Evolutionary conservation across 2,113 vertebrate species (phyloP).

Genomic region (Phrynosoma blainvillii): DNA sequence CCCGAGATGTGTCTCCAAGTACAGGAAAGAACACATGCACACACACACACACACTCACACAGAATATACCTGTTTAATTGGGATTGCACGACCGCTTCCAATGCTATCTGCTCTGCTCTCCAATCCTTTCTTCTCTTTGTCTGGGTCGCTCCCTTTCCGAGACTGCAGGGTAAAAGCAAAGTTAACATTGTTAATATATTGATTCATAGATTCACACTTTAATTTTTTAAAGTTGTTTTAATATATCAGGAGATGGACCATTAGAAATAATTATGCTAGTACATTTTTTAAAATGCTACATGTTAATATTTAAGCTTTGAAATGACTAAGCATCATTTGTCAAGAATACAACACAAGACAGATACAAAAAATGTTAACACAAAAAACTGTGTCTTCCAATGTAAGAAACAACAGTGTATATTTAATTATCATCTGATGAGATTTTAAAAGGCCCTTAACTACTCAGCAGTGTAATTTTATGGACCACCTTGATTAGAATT

Average conservation of each 20-base stretch:
- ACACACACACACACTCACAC: neutral
- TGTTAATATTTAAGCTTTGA: neutral
- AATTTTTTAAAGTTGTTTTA: neutral
- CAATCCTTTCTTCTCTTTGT: conserved; percentile 98
- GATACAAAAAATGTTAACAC: conserved; percentile 22
- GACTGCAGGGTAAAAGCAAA: conserved; percentile 86
- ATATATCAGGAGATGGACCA: neutral
- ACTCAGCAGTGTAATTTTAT: neutral
- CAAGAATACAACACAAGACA: conserved; percentile 43
- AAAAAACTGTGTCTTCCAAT: conserved; percentile 22
- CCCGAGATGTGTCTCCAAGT: conserved; percentile 72
- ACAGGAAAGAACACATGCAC: conserved; percentile 30
- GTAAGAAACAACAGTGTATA: neutral
- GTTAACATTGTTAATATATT: conserved; percentile 64
- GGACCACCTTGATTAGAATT: neutral
- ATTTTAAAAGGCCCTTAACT: conserved; percentile 32
- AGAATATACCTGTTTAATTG: conserved; percentile 95
- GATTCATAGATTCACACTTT: neutral
- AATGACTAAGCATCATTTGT: conserved; percentile 22
- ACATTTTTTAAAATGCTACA: neutral
- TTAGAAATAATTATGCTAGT: too few species aligned
- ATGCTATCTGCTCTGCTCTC: conserved; percentile 97
- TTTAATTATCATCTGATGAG: conserved; percentile 42
- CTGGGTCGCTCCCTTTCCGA: conserved; percentile 94
- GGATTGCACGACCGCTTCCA: conserved; percentile 96